Base-by-base conservation (phyloP, 2,888 invertebrate species). In the Microchrysa polita region DNA sequence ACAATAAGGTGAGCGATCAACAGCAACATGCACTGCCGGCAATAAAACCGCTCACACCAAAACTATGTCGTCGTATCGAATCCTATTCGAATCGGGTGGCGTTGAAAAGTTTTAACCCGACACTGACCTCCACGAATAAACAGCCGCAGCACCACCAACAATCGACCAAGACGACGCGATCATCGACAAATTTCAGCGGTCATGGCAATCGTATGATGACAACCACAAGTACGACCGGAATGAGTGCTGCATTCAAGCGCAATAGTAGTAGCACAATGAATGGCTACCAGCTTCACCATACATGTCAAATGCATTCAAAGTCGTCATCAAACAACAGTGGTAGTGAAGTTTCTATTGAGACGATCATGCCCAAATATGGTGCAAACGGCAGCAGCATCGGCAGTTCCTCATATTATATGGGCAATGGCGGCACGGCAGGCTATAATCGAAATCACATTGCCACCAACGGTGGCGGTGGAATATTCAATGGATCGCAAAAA, bases 1-100 rank as follows among this genome's bases (percentile, higher is more conserved):
- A 65, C 22, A 44, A 65, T 20, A 12, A 18, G 44, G 48, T 44
- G 18, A 52, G 42, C 55, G 61, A 69, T 12, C 34, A 73, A 22
- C 52, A 27, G 42, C 22, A 63, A 22, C n/a, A n/a, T n/a, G 53
- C 53, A 16, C 14, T 34, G 60, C 72, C 77, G 53, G 65, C 77
- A 18, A 80, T 84, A 2, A 83, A 84, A 72, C 85, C 85, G 23
- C 76, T 84, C 18, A 84, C 85, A 44, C 85, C 84, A 4, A 83
- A 84, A 77, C 78, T 84, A 23, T 82, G 83, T 53, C 80, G 82
- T 34, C 82, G 85, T 74, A 84, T 84, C 59, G 84, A 84, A 75
- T 81, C 79, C 20, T 74, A 74, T 61, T 73, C 75, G 7, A 74
- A 72, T 48, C 77, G 75, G 59, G 59, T 67, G 7, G 75, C 72